A percentile compares a stretch with the other conserved stretches of the same genome.
These are phyloP conservation scores for Amazona vittata DNA, from an alignment of 2,113 vertebrate species.

Conservation along the genomic window DNA sequence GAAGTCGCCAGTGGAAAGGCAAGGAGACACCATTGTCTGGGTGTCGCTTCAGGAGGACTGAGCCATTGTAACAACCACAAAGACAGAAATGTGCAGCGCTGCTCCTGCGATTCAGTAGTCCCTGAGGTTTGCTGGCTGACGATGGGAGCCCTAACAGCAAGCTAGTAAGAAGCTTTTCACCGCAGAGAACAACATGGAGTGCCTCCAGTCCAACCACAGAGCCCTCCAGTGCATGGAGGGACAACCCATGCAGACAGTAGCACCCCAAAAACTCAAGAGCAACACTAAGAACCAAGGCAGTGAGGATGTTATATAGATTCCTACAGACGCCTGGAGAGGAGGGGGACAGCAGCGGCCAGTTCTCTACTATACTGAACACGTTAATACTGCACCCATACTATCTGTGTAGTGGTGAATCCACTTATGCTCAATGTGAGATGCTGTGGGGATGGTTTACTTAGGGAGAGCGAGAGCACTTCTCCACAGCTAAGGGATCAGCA, in stretches of 20 bases:
- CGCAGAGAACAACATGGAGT: neutral
- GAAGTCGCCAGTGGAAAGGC: neutral
- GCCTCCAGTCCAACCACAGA: neutral
- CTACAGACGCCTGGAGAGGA: neutral
- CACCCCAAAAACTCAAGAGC: neutral
- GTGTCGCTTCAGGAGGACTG: neutral
- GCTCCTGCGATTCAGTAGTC: neutral
- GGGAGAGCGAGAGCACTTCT: neutral
- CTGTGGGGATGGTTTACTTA: neutral
- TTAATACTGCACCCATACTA: accelerated
- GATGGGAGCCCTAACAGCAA: neutral
- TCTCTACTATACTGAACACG: neutral
- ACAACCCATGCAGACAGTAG: neutral
- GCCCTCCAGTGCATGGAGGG: neutral
- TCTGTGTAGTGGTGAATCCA: accelerated
- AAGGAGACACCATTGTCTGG: neutral
- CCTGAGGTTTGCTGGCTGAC: neutral
- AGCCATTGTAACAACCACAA: neutral
- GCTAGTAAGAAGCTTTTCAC: neutral
- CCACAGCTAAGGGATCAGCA: neutral
- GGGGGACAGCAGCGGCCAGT: neutral
- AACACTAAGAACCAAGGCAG: accelerated
- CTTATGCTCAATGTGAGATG: accelerated
- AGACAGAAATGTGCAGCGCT: neutral
- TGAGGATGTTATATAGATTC: neutral